A percentile compares a stretch with the other conserved stretches of the same genome.
Evolutionary conservation across 2,888 invertebrate species (phyloP).

Genomic region (Leuctra nigra): DNA sequence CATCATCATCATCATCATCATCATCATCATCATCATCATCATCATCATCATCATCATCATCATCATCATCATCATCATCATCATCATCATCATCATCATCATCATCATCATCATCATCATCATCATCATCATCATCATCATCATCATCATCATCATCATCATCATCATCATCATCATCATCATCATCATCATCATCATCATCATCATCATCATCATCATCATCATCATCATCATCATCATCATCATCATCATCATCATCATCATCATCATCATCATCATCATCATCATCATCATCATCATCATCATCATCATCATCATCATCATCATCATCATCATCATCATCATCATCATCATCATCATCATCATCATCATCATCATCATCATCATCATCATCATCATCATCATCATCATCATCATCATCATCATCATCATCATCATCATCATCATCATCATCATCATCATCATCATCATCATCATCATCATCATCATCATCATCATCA

Average conservation of each 20-base stretch:
- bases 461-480: slow-evolving; percentile 12
- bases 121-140: slow-evolving; percentile 12
- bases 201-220: slow-evolving; percentile 12
- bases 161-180: slow-evolving; percentile 12
- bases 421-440: slow-evolving; percentile 12
- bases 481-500: slow-evolving; percentile 12
- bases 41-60: slow-evolving; percentile 12
- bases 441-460: slow-evolving; percentile 12
- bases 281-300: slow-evolving; percentile 12
- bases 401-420: slow-evolving; percentile 12
- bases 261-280: slow-evolving; percentile 12
- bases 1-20: slow-evolving; percentile 12
- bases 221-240: slow-evolving; percentile 12
- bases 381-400: slow-evolving; percentile 12
- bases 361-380: slow-evolving; percentile 12
- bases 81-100: slow-evolving; percentile 12
- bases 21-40: slow-evolving; percentile 12
- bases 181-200: slow-evolving; percentile 12
- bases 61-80: slow-evolving; percentile 12
- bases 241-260: slow-evolving; percentile 12
- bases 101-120: slow-evolving; percentile 12
- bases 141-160: slow-evolving; percentile 12
- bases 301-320: slow-evolving; percentile 12
- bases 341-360: slow-evolving; percentile 12
- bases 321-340: slow-evolving; percentile 12